These are phyloP conservation scores for Notothenia rossii DNA, from an alignment of 2,113 vertebrate genomes.

Conservation along the genomic window DNA sequence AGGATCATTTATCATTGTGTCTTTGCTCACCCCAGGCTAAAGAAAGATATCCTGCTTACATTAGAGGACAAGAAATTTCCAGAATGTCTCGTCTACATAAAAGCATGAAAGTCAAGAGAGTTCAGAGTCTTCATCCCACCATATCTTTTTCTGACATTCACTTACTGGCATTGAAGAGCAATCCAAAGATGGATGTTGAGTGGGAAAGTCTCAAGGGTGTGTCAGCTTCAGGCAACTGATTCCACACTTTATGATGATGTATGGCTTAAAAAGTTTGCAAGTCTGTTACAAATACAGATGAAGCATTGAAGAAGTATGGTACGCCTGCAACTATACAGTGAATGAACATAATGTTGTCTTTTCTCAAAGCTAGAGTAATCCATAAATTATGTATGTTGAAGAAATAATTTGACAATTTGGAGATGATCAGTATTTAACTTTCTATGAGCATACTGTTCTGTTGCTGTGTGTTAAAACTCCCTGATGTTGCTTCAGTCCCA, in stretches of 20 bases:
- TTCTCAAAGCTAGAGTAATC: neutral
- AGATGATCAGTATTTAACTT: neutral
- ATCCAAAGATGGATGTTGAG: constrained; percentile 56
- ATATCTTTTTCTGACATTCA: constrained; percentile 18
- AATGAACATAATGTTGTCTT: too few species aligned
- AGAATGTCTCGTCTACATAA: constrained; percentile 32
- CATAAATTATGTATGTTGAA: neutral
- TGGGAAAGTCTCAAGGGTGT: constrained; percentile 22
- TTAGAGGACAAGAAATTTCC: constrained; percentile 6
- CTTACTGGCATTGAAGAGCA: constrained; percentile 26
- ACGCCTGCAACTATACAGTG: too few species aligned
- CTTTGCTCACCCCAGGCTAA: constrained; percentile 42
- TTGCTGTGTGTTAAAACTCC: neutral
- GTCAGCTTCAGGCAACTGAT: constrained; percentile 38
- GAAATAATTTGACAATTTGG: too few species aligned
- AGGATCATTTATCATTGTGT: constrained; percentile 42
- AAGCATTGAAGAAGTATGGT: too few species aligned
- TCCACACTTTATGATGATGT: constrained; percentile 36
- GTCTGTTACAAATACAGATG: constrained; percentile 28
- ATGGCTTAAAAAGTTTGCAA: constrained; percentile 38
- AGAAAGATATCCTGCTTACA: constrained; percentile 35
- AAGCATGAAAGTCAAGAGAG: constrained; percentile 18
- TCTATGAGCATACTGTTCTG: neutral
- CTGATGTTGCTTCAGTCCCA: neutral
- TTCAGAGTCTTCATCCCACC: constrained; percentile 17